Evolutionary conservation across 2,113 vertebrate species (phyloP).

Genomic region (Osmerus mordax): DNA sequence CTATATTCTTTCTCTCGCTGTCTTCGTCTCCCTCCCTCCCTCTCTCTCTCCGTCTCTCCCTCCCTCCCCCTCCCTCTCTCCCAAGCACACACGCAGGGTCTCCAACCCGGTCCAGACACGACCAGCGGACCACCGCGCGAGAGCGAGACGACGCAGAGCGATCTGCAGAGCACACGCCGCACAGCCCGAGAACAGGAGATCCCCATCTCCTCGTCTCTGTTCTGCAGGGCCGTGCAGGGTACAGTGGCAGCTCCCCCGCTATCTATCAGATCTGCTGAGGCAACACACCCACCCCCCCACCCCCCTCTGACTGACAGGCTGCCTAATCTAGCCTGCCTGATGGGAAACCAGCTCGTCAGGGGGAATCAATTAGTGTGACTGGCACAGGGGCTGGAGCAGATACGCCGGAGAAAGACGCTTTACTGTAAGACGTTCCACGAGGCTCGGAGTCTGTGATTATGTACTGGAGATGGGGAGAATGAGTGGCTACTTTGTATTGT

Average conservation of each 20-base stretch:
- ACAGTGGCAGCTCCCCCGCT: constrained; percentile 27
- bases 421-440: too few relatives aligned
- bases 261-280: constrained; percentile 62
- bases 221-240: constrained; percentile 15
- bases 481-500: too few relatives aligned
- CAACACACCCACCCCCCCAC: constrained; percentile 47
- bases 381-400: constrained; percentile 38
- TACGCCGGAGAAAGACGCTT: constrained; percentile 27
- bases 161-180: background rate
- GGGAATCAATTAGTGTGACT: constrained; percentile 60
- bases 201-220: background rate
- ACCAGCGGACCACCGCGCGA: too few relatives aligned
- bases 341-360: constrained; percentile 44
- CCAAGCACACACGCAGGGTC: too few relatives aligned
- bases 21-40: too few relatives aligned
- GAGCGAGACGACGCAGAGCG: too few relatives aligned
- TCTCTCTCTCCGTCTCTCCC: too few relatives aligned
- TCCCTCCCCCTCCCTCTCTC: too few relatives aligned
- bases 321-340: constrained; percentile 35
- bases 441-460: too few relatives aligned
- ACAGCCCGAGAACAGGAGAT: background rate
- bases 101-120: too few relatives aligned
- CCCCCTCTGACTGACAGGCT: constrained; percentile 52
- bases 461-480: too few relatives aligned
- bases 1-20: too few relatives aligned